Evolutionary conservation across 2,888 invertebrate species (phyloP), one percentile per base, ranked within the genome.

Genomic region (Odontomyia ornata): DNA sequence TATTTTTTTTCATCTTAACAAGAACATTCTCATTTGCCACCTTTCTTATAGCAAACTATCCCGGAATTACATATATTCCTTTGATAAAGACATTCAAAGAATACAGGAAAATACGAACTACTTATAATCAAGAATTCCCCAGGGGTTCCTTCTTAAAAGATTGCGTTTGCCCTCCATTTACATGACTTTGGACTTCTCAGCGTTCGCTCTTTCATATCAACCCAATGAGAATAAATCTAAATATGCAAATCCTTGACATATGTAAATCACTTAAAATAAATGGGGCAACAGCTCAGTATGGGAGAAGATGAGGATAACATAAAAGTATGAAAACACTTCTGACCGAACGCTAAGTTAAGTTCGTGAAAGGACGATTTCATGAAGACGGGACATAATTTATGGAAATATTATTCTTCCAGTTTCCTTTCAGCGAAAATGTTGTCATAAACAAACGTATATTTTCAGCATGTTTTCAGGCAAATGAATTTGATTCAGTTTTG

Each of bases 221-320:
- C 62, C 77, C 75, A 76, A 77, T 77, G 71, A 76, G 75, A 71
- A 77, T 77, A 77, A 77, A 77, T 77, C 77, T 75, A 71, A 76
- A 77, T 76, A 77, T 77, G 77, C 77, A 77, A 77, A 77, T 77
- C 62, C 67, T 75, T 76, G 76, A 77, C 75, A 77, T 77, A 77
- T 77, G 77, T 77, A 77, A 77, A 77, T 77, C 77, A 77, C 77
- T 77, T 77, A 77, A 77, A 76, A 77, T 77, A 75, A 75, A 77
- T 77, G 77, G 69, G 67, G 71, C 60, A 21, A 43, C 21, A 21
- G 36, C 9, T 5, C 36, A 36, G 36, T 36, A 71, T 71, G 36
- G 7, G 52, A n/a, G 25, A 52, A 18, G 11, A 46, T 15, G 36
- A 27, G 30, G 30, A 30, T 64, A 64, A n/a, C 15, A 28, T 64